Evolutionary conservation across 2,888 invertebrate species (phyloP), one percentile per base, ranked within the genome.

Genomic region (Thymelicus acteon): DNA sequence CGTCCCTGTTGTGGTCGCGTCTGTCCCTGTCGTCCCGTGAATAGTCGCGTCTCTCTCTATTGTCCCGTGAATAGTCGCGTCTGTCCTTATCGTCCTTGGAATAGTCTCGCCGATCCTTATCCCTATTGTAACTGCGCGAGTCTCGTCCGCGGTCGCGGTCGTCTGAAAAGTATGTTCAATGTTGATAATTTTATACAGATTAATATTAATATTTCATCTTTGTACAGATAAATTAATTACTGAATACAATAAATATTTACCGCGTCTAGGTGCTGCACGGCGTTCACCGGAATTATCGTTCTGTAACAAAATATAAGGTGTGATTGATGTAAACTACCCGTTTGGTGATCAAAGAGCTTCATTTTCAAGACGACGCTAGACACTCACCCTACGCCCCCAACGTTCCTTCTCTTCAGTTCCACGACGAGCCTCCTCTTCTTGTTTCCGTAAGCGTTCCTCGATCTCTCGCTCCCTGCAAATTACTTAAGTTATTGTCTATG

Each of bases 401-500:
- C 92, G 90, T 58, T 93, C 92, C 69, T 92, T 92, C 2, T 93
- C 93, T 1, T 93, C 92, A 13, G 78, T 77, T 2, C 77, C 86
- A 64, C 90, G 88, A 54, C 92, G 84, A 1, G 91, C 83, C 77
- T 92, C 93, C 69, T 94, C 94, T 73, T 91, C 91, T 77, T 95
- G 94, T 80, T 96, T 96, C 44, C 96, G 95, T 64, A 98, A 92
- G 77, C 97, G 96, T 84, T 98, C 97, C 85, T 99, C 99, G 75
- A 99, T 98, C 92, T 98, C 97, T 67, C 97, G 95, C 82, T 98
- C 98, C 79, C 94, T 94, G 73, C 13, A 71, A 76, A 61, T 58
- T 54, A 60, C 37, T 49, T 24, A 68, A 31, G 58, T 71, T 64
- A 75, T 47, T 24, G 12, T 12, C 7, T 54, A 3, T 10, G 7